These are phyloP conservation scores for Deroplatys truncata DNA, from an alignment of 2,888 invertebrate genomes.

Conservation along the genomic window DNA sequence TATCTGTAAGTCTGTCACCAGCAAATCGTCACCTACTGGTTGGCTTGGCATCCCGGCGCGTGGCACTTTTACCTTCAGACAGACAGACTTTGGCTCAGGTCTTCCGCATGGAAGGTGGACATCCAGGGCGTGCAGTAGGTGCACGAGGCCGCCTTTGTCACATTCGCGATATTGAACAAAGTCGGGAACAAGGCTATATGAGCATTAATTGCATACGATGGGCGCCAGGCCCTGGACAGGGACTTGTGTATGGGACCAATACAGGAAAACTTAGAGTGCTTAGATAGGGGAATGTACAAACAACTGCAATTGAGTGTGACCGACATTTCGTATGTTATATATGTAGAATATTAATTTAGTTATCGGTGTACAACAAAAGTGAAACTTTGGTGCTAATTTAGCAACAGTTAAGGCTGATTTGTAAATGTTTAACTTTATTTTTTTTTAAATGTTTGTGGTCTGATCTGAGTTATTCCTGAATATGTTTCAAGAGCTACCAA, in stretches of 20 bases:
- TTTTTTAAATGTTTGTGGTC: background rate
- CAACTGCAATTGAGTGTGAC: background rate
- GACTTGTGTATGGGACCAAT: constrained; percentile 81
- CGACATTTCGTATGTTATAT: background rate
- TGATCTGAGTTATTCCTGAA: background rate
- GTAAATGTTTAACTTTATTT: background rate
- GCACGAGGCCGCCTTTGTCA: constrained; percentile 33
- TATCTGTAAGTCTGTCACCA: constrained; percentile 82
- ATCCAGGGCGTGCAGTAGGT: constrained; percentile 24
- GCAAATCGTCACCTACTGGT: constrained; percentile 73
- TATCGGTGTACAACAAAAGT: background rate
- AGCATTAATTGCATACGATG: constrained; percentile 81
- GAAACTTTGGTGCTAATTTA: background rate
- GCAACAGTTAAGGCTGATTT: background rate
- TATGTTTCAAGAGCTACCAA: background rate
- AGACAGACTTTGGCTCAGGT: constrained; percentile 49
- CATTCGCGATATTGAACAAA: constrained; percentile 63
- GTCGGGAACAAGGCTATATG: constrained; percentile 57
- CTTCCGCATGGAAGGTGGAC: constrained; percentile 42
- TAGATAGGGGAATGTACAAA: constrained; percentile 33
- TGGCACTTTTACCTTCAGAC: constrained; percentile 50
- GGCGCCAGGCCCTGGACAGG: constrained; percentile 79
- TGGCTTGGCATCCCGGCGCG: constrained; percentile 67
- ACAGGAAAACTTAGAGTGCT: constrained; percentile 74
- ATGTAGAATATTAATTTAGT: background rate